These are phyloP conservation scores for Drosophila neocordata DNA, from an alignment of 1,140 invertebrate genomes.

Conservation along the genomic window DNA sequence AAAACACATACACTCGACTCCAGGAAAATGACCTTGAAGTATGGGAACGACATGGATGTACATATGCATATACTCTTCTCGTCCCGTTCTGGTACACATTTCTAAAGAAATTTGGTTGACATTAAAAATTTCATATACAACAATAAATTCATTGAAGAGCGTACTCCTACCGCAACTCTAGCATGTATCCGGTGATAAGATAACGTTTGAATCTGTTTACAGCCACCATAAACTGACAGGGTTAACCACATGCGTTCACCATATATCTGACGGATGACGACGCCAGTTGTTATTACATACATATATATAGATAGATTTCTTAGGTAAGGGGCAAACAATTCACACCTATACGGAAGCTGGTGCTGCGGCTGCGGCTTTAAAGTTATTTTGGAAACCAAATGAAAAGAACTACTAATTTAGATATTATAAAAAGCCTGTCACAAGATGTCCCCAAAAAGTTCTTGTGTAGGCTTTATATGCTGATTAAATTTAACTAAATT, in stretches of 20 bases:
- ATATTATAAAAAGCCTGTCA: constrained; percentile 18
- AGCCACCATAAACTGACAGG: constrained; percentile 8
- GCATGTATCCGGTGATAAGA: constrained; percentile 15
- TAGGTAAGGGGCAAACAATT: constrained; percentile 20
- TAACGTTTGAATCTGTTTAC: constrained; percentile 32
- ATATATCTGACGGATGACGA: constrained; percentile 32
- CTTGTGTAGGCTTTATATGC: not conserved
- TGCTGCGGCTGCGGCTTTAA: not conserved
- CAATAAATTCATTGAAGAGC: not conserved
- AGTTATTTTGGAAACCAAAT: constrained; percentile 4
- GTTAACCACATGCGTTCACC: constrained; percentile 17
- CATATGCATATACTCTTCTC: not conserved
- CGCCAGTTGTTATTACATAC: constrained; percentile 7
- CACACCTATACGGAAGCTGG: constrained; percentile 32
- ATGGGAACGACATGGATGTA: constrained; percentile 3
- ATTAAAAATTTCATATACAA: constrained; percentile 40
- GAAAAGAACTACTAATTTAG: not conserved
- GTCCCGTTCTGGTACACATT: not conserved
- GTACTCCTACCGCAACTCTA: not conserved
- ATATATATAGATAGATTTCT: not conserved
- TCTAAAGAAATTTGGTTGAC: constrained; percentile 21
- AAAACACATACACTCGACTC: not conserved
- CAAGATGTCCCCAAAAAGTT: constrained; percentile 26
- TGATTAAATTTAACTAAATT: constrained; percentile 20
- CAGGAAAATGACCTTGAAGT: constrained; percentile 26